These are phyloP conservation scores for Chrysodeixis includens DNA, from an alignment of 2,888 invertebrate species.

Conservation along the genomic window DNA sequence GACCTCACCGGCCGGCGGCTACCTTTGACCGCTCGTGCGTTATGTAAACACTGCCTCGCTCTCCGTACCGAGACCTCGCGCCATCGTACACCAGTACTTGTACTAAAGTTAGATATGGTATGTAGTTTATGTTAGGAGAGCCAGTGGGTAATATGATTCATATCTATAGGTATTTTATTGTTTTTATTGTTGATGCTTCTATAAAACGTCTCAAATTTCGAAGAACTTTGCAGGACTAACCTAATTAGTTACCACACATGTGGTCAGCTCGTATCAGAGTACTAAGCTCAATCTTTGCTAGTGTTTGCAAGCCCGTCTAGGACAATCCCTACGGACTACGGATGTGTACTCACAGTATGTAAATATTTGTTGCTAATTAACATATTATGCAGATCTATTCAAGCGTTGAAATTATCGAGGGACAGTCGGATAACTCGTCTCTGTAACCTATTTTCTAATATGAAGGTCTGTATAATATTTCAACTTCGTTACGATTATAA, in stretches of 20 bases:
- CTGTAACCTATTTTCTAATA: slow-evolving; percentile 23
- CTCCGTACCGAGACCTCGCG: slow-evolving; percentile 11
- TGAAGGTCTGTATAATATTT: too few relatives aligned
- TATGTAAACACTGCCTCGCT: slow-evolving; percentile 25
- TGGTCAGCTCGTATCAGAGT: background rate
- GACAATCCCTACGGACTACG: background rate
- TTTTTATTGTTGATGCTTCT: too few relatives aligned
- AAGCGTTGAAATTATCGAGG: background rate
- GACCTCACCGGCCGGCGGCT: slow-evolving; percentile 23
- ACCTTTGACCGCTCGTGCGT: slow-evolving; percentile 38
- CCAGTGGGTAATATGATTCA: too few relatives aligned
- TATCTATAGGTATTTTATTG: too few relatives aligned
- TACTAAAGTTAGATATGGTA: too few relatives aligned
- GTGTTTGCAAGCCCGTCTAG: background rate
- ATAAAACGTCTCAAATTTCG: too few relatives aligned
- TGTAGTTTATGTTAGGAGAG: too few relatives aligned
- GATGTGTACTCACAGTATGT: background rate
- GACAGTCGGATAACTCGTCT: background rate
- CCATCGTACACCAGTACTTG: too few relatives aligned
- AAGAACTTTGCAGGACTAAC: too few relatives aligned
- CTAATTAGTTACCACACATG: too few relatives aligned
- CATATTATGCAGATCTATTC: background rate
- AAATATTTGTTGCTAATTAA: slow-evolving; percentile 10
- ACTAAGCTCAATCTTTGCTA: background rate
- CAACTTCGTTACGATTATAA: too few relatives aligned